Base-by-base conservation (phyloP, 1,140 invertebrate species). In the Camponotus pennsylvanicus region DNA sequence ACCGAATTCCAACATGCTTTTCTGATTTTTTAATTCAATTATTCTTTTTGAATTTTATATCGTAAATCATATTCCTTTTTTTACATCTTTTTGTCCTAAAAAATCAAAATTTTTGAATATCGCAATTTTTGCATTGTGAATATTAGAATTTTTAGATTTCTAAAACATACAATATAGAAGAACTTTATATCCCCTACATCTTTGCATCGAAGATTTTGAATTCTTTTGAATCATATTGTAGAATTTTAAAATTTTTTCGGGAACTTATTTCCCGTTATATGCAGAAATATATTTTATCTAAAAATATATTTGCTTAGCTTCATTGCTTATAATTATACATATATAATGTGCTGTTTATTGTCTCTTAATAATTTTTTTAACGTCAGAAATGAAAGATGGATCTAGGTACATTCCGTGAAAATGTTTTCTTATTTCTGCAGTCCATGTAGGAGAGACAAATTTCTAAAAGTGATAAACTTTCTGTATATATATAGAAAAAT, bases 391-490 rank as follows among this genome's bases (percentile, higher is more conserved):
- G 55, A 32, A 61, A 59, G 55, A 80, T 4, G n/a, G 34, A 34
- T 3, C 5, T 55, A 55, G 15, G 42, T 11, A 45, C 37, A 37
- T 82, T 71, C 52, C n/a, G 67, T 21, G 37, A 6, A 45, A 37
- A 73, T 73, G 73, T 83, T 73, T 83, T 32, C 18, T 40, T 9
- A 61, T 32, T 83, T 83, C 61, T 73, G 79, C 55, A 61, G 67
- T 37, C 15, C 67, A 64, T 55, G 69, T 73, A 55, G 79, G 79
- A 83, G 79, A 83, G 79, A 83, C 71, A 83, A 83, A 83, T 83
- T 83, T 83, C 40, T 83, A 83, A 83, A 83, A 83, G 79, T 73
- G 55, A 83, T 83, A 73, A 83, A 83, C 55, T 82, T 55, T 73
- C 55, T 49, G 13, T 49, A 49, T 49, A 49, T 42, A 42, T 42